Evolutionary conservation across 2,888 invertebrate genomes (phyloP).

Genomic region (Spodoptera exigua): DNA sequence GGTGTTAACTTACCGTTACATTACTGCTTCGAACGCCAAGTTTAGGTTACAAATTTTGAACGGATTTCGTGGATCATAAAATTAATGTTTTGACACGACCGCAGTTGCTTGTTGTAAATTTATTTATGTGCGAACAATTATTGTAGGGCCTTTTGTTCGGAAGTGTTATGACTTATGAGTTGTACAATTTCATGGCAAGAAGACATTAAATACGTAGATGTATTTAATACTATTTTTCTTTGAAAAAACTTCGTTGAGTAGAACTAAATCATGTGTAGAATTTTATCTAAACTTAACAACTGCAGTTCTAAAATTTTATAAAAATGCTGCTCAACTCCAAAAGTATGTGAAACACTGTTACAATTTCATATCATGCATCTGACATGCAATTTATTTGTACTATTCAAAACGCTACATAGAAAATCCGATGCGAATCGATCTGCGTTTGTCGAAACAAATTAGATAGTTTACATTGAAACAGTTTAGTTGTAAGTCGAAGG

Average conservation of each 20-base stretch:
- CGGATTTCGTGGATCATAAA: slow-evolving; percentile 49
- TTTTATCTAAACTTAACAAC: background rate
- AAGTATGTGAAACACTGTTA: slow-evolving; percentile 28
- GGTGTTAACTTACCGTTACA: slow-evolving; percentile 60
- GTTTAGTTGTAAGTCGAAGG: slow-evolving; percentile 41
- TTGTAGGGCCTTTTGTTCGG: slow-evolving; percentile 8
- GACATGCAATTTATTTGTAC: slow-evolving; percentile 56
- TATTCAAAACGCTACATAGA: slow-evolving; percentile 40
- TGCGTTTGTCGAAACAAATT: slow-evolving; percentile 47
- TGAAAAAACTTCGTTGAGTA: too few species aligned
- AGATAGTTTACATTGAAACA: slow-evolving; percentile 44
- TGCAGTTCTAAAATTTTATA: background rate
- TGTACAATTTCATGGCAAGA: too few species aligned
- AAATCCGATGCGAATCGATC: slow-evolving; percentile 40
- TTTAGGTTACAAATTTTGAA: slow-evolving; percentile 47
- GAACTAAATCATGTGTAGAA: too few species aligned
- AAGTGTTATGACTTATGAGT: too few species aligned
- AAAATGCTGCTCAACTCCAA: background rate
- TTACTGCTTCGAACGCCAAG: slow-evolving; percentile 61
- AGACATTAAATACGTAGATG: too few species aligned
- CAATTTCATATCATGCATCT: slow-evolving; percentile 49
- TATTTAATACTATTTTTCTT: too few species aligned
- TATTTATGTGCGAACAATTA: slow-evolving; percentile 29
- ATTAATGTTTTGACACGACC: slow-evolving; percentile 44
- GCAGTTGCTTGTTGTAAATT: slow-evolving; percentile 32